Evolutionary conservation across 1,140 invertebrate genomes (phyloP), one percentile per base, ranked within the genome.

Genomic region (Orchesella cincta): DNA sequence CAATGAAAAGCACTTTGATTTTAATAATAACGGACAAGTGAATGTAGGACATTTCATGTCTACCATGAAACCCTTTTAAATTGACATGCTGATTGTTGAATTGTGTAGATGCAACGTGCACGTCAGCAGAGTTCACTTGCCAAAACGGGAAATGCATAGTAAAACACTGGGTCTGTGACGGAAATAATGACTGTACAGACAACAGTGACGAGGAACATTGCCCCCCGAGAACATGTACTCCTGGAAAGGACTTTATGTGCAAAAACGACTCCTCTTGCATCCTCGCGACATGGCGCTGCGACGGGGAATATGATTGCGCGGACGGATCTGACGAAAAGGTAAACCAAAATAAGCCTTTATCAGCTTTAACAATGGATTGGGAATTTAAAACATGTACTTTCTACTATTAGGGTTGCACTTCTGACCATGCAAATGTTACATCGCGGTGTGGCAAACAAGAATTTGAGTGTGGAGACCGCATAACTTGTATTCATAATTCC

Each of bases 81-180:
- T n/a, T n/a, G n/a, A n/a, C n/a, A n/a, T n/a, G n/a, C n/a, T n/a
- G n/a, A n/a, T n/a, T n/a, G n/a, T n/a, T n/a, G n/a, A n/a, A n/a
- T 57, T 23, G 8, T 26, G 71, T 84, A 94, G 93, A 94, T 88
- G 92, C 93, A 83, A 94, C 92, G 0, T 95, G 93, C 84, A 90
- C 93, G 74, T 90, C 93, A 26, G 93, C 95, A 83, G 93, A 96
- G 84, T 96, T 95, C 84, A 94, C 93, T 1, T 97, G 95, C 86
- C 89, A 88, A 52, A 94, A 95, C 83, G 93, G 94, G 16, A 91
- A 93, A 78, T 97, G 94, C 84, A 95, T 97, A 78, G 93, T 94
- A 82, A 89, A 90, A 79, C 87, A 89, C 5, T 97, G 94, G 94
- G 89, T 92, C 8, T 98, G 95, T 84, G 95, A 98, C 85, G 88